These are phyloP conservation scores for Oxyura jamaicensis DNA, from an alignment of 2,113 vertebrate genomes.

Conservation along the genomic window DNA sequence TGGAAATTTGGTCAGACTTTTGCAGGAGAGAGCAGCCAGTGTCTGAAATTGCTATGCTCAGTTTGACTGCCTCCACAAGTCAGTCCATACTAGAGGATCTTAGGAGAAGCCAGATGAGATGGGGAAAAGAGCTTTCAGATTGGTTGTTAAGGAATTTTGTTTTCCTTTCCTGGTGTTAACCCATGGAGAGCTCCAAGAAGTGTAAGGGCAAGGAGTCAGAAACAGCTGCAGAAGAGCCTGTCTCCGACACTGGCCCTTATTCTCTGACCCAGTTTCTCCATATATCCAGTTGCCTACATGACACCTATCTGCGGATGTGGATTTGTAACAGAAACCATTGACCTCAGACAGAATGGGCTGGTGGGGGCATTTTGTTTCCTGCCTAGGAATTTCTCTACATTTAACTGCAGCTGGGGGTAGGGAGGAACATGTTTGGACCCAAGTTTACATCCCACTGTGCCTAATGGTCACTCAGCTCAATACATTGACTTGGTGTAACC, in stretches of 20 bases:
- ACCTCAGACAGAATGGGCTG: background rate
- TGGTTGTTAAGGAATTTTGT: background rate
- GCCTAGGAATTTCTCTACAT: background rate
- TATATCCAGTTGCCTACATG: background rate
- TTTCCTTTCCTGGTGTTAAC: background rate
- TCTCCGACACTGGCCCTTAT: background rate
- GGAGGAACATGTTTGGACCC: background rate
- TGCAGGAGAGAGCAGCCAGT: background rate
- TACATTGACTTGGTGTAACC: background rate
- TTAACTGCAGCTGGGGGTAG: background rate
- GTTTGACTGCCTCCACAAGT: background rate
- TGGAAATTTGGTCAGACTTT: background rate
- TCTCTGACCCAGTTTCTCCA: background rate
- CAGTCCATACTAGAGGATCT: background rate
- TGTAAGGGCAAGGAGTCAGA: background rate
- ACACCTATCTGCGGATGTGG: background rate
- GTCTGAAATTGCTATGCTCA: background rate
- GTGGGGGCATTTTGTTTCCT: background rate
- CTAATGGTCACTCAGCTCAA: background rate
- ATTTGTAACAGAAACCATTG: background rate
- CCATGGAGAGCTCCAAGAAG: background rate
- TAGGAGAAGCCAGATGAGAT: background rate
- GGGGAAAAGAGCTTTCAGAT: background rate
- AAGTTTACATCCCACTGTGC: background rate
- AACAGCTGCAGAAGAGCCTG: background rate